Evolutionary conservation across 2,113 vertebrate genomes (phyloP), one percentile per base, ranked within the genome.

Genomic region (Corvus moneduloides): DNA sequence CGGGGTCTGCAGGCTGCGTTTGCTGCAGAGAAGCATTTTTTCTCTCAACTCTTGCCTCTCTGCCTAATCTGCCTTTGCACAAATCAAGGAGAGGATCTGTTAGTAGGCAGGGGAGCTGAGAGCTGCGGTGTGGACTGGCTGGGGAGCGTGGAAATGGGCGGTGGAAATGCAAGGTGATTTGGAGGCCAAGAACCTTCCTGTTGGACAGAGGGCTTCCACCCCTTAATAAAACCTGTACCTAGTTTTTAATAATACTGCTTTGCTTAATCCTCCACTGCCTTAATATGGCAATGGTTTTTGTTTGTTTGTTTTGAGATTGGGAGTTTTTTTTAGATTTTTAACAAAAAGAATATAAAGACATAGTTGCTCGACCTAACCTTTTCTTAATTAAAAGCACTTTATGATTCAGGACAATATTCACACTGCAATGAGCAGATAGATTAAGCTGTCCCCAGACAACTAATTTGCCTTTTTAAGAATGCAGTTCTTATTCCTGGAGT

Each of bases 91-190:
- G 33, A 8, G 13, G 46, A 71, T 26, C 15, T 20, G 1, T 7
- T 13, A 6, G 18, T 7, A n/a, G n/a, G 27, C 39, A 82, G 37
- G 44, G 28, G 22, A 61, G 13, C 16, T 2, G 8, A 32, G 66
- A 44, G 33, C 11, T 37, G 0, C 1, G 10, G 33, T 0, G 0
- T 22, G 56, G 59, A 4, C 44, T 39, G 32, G 27, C 33, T 4
- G 1, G 13, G 27, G n/a, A 51, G 21, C 13, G 2, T 2, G 13
- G 43, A n/a, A 59, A 21, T 0, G 2, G 18, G 9, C 18, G 64
- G 26, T 37, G 66, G 62, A 54, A 85, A 24, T 9, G 10, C 24
- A 58, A 66, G 10, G 19, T 24, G 51, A 24, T 18, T 8, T 43
- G 58, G 88, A 75, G 27, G 3, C 67, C 39, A 48, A 52, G 39